Base-by-base conservation (phyloP, 2,888 invertebrate species). In the Timandra comae region DNA sequence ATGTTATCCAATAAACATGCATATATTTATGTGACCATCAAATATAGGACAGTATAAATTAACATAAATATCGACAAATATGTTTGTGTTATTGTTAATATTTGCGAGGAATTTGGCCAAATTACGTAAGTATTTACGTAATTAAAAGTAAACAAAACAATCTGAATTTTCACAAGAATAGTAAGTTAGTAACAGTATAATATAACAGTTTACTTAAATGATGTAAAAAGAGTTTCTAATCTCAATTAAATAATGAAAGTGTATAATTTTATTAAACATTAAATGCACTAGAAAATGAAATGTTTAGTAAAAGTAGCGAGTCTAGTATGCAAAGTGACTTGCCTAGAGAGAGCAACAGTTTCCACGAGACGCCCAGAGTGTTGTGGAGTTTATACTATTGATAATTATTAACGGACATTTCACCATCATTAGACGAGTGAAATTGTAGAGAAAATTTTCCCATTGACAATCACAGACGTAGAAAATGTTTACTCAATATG, bases 321-420 rank as follows among this genome's bases (percentile, higher is more conserved):
- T 33, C 46, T 32, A 32, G 47, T 46, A 46, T 48, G 33, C 27
- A 28, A 46, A 49, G 55, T 35, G 49, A 46, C 42, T 43, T 21
- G 46, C 37, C 24, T 30, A 20, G 3, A 16, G 16, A 12, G 30
- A 39, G 38, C 38, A 27, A 27, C 32, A 34, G 38, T 37, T 38
- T 35, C 30, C 26, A 26, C 33, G 26, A 36, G 32, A 31, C 26
- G 19, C 20, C 32, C 12, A 29, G 31, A 26, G 27, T 25, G 39
- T 36, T 39, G n/a, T n/a, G n/a, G 11, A 24, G 24, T 9, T 37
- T 32, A 22, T 27, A 33, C 29, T 30, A 13, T 27, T 21, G 19
- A 22, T 11, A 24, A 24, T 24, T 25, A 32, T 24, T 23, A 33
- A 29, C 30, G 30, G 32, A 31, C 22, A 33, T 40, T 44, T 40